Evolutionary conservation across 2,888 invertebrate genomes (phyloP).

Genomic region (Lithophane ornitopus): DNA sequence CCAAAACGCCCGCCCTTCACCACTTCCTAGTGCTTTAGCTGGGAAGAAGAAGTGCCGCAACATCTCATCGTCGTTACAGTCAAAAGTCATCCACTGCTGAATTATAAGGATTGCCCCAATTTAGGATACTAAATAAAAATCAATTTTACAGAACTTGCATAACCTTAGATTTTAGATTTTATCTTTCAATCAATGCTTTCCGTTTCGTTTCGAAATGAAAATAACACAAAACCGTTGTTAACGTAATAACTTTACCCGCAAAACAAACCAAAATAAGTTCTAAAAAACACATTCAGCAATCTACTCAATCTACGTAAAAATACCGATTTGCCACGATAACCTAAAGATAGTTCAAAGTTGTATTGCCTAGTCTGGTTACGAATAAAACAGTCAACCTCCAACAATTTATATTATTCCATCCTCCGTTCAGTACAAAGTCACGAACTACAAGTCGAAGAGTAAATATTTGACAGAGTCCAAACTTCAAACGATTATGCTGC

Average conservation of each 20-base stretch:
- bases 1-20: too few relatives aligned
- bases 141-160: background rate
- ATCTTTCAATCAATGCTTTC: background rate
- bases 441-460: conserved; percentile 43
- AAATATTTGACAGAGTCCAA: conserved; percentile 30
- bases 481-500: background rate
- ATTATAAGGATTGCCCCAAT: background rate
- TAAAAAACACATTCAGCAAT: conserved; percentile 36
- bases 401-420: conserved; percentile 47
- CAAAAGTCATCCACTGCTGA: background rate
- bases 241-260: background rate
- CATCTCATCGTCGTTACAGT: background rate
- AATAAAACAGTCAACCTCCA: conserved; percentile 34
- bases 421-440: conserved; percentile 55
- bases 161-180: background rate
- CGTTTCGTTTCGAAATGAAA: background rate
- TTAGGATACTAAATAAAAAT: background rate
- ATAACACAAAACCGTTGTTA: background rate
- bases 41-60: too few relatives aligned
- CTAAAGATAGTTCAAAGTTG: conserved; percentile 42
- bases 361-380: conserved; percentile 29
- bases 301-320: conserved; percentile 27
- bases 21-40: too few relatives aligned
- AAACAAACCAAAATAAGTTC: conserved; percentile 28
- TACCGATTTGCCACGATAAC: conserved; percentile 8